These are phyloP conservation scores for Operophtera brumata DNA, from an alignment of 2,888 invertebrate species.

Conservation along the genomic window DNA sequence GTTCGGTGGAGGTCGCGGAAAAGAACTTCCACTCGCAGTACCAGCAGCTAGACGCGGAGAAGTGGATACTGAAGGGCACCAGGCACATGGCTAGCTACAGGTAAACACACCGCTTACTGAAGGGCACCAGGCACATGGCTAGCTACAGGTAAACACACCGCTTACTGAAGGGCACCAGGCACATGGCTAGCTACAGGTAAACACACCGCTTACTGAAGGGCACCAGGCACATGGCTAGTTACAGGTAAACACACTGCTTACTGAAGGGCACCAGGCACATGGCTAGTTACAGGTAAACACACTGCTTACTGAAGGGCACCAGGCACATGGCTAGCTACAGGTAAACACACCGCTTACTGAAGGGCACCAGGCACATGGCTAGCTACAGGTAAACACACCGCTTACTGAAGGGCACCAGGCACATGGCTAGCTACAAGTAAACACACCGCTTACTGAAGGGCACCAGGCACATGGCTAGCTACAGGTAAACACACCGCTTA, in stretches of 20 bases:
- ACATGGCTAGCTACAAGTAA: too few species aligned
- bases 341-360: too few species aligned
- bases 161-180: slow-evolving; percentile 64
- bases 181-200: slow-evolving; percentile 66
- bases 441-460: slow-evolving; percentile 61
- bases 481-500: too few species aligned
- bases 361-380: too few species aligned
- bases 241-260: slow-evolving; percentile 48
- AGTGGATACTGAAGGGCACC: slow-evolving; percentile 63
- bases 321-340: too few species aligned
- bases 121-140: slow-evolving; percentile 68
- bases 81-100: slow-evolving; percentile 69
- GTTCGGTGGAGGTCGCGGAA: slow-evolving; percentile 65
- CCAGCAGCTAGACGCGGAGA: slow-evolving; percentile 56
- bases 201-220: slow-evolving; percentile 50
- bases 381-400: too few species aligned
- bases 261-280: slow-evolving; percentile 66
- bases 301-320: too few species aligned
- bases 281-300: slow-evolving; percentile 61
- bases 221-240: slow-evolving; percentile 69
- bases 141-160: slow-evolving; percentile 51
- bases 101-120: slow-evolving; percentile 45
- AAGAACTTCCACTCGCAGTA: slow-evolving; percentile 67
- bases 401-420: too few species aligned
- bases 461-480: slow-evolving; percentile 69